Evolutionary conservation across 2,888 invertebrate genomes (phyloP), one percentile per base, ranked within the genome.

Genomic region (Tenthredo scrophulariae): DNA sequence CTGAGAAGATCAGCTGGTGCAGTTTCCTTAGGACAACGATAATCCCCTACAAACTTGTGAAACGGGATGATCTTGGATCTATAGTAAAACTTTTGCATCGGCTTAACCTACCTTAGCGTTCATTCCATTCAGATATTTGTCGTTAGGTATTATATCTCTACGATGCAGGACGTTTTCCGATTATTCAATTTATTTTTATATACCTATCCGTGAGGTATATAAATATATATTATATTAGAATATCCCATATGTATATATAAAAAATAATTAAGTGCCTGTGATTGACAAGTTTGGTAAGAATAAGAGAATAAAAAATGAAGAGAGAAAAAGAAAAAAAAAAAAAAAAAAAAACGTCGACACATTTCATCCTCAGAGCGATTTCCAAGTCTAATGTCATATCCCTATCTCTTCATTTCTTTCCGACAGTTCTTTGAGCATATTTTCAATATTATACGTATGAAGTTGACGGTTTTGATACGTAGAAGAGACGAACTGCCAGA

Each of bases 31-130:
- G 43, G 40, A 74, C 26, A 74, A 26, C 74, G 74, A 74, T 74
- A 74, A 74, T 74, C 74, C 43, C 13, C 18, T 62, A 74, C 74
- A n/a, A 43, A 74, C 74, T 74, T 22, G 74, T 13, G 74, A 74
- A 74, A 74, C 74, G 22, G 18, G 67, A 67, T 67, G 29, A 67
- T 67, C 67, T 67, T 33, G 5, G 67, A 67, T 67, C 67, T 33
- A 22, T 18, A 58, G 54, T n/a, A 40, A 74, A 74, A 74, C 13
- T 37, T 43, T 72, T 43, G 4, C 62, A 4, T 4, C 26, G 62
- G 13, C 22, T 62, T 58, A 54, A 58, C n/a, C 15, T 7, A 54
- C n/a, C n/a, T 2, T 18, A 54, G 0, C 6, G 54, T 7, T 54
- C 5, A 54, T n/a, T 54, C n/a, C n/a, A 54, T n/a, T 54, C n/a